Evolutionary conservation across 2,888 invertebrate species (phyloP), one percentile per base, ranked within the genome.

Genomic region (Oscheius sp.): DNA sequence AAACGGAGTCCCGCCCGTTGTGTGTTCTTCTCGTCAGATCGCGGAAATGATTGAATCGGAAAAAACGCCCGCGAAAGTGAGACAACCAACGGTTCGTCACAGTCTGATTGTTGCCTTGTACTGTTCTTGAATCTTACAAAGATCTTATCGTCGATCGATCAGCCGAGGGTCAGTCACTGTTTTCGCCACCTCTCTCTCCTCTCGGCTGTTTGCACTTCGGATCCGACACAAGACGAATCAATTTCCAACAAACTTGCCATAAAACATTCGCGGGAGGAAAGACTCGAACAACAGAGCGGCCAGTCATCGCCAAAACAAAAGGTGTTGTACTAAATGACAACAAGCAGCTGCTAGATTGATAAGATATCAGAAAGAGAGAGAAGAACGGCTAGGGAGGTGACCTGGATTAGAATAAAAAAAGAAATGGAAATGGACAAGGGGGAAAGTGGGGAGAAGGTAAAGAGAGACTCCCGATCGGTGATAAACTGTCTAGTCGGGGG

Each of bases 201-300:
- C 41, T 44, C 44, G 20, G n/a, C n/a, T 59, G 59, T 59, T 59
- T 59, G 59, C 44, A 38, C 59, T 59, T 54, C 44, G 59, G 59
- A 59, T 59, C 54, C n/a, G n/a, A n/a, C n/a, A n/a, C n/a, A n/a
- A 41, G 20, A 20, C n/a, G 12, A 36, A 36, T 36, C 41, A 9
- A n/a, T 9, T 41, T 41, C 20, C 41, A 9, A 41, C 41, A 41
- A 14, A 41, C 4, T 41, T n/a, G 4, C 20, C 20, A 36, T 41
- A 20, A n/a, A n/a, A n/a, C n/a, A n/a, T n/a, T n/a, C n/a, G n/a
- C n/a, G n/a, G n/a, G n/a, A n/a, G n/a, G n/a, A n/a, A n/a, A n/a
- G n/a, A n/a, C n/a, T n/a, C n/a, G n/a, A 24, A 47, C 22, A 24
- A 12, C 12, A 17, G 12, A 20, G n/a, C 45, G 45, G 47, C 20